Evolutionary conservation across 2,797 vertebrate genomes (phyloP), one percentile per base, ranked within the genome.

Genomic region (Cirrhinus molitorella): DNA sequence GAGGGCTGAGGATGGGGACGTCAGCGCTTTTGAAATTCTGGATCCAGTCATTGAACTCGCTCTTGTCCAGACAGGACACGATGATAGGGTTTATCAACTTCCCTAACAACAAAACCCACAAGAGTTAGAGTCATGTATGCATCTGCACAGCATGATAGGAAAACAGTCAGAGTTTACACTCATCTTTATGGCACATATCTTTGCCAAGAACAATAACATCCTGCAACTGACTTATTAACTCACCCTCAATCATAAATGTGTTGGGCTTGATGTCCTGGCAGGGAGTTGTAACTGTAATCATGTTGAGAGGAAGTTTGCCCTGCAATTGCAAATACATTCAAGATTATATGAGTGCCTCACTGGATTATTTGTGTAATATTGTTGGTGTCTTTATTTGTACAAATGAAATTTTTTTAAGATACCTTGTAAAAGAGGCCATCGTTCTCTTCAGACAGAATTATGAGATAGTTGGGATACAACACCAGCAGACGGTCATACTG

Each of bases 201-300:
- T 14, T 17, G 31, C 21, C 83, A 70, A 61, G 82, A 3, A 65
- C 31, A 5, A 45, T 21, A 76, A 45, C 53, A 53, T 57, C 47
- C 37, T 4, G 45, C 25, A 17, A 57, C 45, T 51, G 34, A 75
- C 19, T 74, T n/a, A 40, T 87, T 83, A 77, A 81, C 89, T 49
- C 92, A 99, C 98, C 97, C 97, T 98, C 97, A 3, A 99, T 97
- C 87, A 96, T 92, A 86, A 99, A 99, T 1, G 97, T 97, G 89
- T 96, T 96, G 55, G 93, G 95, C 90, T 95, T 96, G 83, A 98
- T 94, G 23, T 97, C 96, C 0, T 96, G 95, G 89, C 97, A 97
- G 80, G 97, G 97, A 65, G 96, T 96, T 59, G 96, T 96, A 90
- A 99, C 94, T 12, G 93, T 96, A 67, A 99, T 91, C 90, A 97